These are phyloP conservation scores for Napeogenes inachia DNA, from an alignment of 2,888 invertebrate genomes.

Conservation along the genomic window DNA sequence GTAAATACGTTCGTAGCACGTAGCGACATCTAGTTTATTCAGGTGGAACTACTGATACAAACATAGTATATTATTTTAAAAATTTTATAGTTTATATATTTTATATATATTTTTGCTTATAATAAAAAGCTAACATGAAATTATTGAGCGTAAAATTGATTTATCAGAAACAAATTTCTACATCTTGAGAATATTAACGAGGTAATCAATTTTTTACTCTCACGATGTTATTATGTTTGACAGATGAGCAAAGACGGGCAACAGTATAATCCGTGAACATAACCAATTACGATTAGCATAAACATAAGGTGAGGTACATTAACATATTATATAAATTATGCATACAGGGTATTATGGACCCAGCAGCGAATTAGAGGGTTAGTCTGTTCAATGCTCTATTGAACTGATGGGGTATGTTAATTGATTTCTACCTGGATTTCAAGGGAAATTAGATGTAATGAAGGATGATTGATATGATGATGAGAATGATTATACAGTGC, in stretches of 20 bases:
- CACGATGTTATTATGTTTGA: conserved; percentile 48
- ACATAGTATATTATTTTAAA: neutral
- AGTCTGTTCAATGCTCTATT: conserved; percentile 37
- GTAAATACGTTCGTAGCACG: conserved; percentile 26
- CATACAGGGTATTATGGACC: conserved; percentile 53
- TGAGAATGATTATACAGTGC: conserved; percentile 1
- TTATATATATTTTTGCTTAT: too few species aligned
- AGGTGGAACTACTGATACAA: conserved; percentile 34
- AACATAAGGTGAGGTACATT: conserved; percentile 70
- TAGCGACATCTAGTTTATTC: conserved; percentile 55
- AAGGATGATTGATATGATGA: too few species aligned
- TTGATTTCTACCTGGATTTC: conserved; percentile 42
- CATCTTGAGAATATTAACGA: conserved; percentile 48
- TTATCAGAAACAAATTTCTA: neutral
- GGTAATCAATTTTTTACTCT: conserved; percentile 45
- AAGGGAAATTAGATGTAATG: neutral
- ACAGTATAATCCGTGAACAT: conserved; percentile 62
- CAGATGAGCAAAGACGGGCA: conserved; percentile 55
- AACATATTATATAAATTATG: conserved; percentile 72
- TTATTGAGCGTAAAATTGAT: too few species aligned
- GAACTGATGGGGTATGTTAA: conserved; percentile 46
- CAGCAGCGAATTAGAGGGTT: conserved; percentile 54
- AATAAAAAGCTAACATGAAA: too few species aligned
- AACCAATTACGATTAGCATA: conserved; percentile 75
- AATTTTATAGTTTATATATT: too few species aligned